A percentile compares a stretch with the other conserved stretches of the same genome.
phyloP scores from a whole-genome alignment of 1,140 invertebrate genomes.

The Aphaenogaster rudis region DNA sequence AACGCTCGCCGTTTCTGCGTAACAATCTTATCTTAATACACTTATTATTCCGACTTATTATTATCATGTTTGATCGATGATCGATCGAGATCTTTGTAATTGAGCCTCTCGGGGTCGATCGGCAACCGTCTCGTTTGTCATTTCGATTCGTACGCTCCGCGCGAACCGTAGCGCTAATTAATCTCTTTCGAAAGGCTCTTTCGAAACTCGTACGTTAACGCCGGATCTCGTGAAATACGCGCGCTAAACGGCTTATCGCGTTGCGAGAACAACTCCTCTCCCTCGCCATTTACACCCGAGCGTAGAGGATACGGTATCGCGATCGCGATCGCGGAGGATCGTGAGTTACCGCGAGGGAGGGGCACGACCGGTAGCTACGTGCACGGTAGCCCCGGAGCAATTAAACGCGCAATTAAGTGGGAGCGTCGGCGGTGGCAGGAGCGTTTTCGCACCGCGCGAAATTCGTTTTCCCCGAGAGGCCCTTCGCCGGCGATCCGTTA shows the following conservation, averaged over 20 bases:
- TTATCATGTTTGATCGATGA: conserved; percentile 9
- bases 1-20: neutral
- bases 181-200: neutral
- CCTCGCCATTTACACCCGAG: conserved; percentile 21
- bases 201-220: conserved; percentile 3
- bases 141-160: neutral
- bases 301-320: conserved; percentile 47
- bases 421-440: neutral
- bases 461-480: conserved; percentile 8
- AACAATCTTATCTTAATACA: conserved; percentile 6
- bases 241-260: conserved; percentile 30
- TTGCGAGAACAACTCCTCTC: conserved; percentile 31
- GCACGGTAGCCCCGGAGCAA: conserved; percentile 52
- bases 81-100: conserved; percentile 20
- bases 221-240: conserved; percentile 25
- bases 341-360: conserved; percentile 57
- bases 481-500: neutral
- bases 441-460: conserved; percentile 1
- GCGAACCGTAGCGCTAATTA: conserved; percentile 6
- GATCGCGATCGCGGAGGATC: conserved; percentile 42
- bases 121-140: conserved; percentile 13
- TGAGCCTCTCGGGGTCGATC: neutral
- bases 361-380: conserved; percentile 43
- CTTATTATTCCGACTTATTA: neutral
- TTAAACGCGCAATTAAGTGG: conserved; percentile 61